Evolutionary conservation across 2,113 vertebrate species (phyloP).

Genomic region (Urocolius indicus): DNA sequence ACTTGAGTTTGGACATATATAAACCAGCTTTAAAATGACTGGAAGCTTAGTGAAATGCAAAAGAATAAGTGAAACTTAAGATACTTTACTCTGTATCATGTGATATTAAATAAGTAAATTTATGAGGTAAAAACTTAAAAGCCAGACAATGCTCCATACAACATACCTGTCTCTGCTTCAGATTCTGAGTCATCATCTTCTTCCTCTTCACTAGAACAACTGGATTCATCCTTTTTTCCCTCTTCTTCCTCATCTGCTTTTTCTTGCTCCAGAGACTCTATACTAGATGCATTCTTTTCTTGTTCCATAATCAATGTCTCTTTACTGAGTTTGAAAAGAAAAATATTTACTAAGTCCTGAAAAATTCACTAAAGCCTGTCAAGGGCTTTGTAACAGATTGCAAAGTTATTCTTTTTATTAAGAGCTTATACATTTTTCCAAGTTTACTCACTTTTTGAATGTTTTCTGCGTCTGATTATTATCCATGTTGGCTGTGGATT

Average conservation of each 20-base stretch:
- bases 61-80: background rate
- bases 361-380: background rate
- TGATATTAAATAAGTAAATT: background rate
- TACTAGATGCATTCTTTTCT: conserved; percentile 89
- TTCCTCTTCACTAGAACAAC: conserved; percentile 98
- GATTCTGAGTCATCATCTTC: conserved; percentile 98
- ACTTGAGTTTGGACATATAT: background rate
- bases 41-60: background rate
- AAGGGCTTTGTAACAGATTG: background rate
- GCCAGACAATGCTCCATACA: background rate
- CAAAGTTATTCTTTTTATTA: background rate
- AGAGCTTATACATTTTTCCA: background rate
- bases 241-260: conserved; percentile 93
- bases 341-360: background rate
- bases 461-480: conserved; percentile 95
- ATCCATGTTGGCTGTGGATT: conserved; percentile 91
- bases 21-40: background rate
- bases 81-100: background rate
- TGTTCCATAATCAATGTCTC: conserved; percentile 93
- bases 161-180: conserved; percentile 92
- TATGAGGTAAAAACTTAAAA: background rate
- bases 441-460: conserved; percentile 88
- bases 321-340: conserved; percentile 81
- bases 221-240: conserved; percentile 97
- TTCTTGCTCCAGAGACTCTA: conserved; percentile 93